Conservation (phyloP, 2,113 vertebrate species). For the Herpetotheres cachinnans region DNA sequence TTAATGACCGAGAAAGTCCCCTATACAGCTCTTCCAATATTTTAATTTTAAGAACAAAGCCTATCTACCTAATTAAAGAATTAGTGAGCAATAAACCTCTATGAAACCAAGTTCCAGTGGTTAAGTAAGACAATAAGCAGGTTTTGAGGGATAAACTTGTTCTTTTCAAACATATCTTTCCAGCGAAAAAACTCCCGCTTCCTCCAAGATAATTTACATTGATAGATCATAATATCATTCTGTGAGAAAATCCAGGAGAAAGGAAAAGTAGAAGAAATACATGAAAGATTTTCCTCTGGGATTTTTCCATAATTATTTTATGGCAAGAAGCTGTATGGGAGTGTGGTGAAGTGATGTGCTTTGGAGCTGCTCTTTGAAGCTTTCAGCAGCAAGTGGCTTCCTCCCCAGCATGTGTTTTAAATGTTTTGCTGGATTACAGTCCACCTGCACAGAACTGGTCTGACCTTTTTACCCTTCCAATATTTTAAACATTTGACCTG, state of each 20-base stretch:
- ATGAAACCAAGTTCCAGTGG: neutral
- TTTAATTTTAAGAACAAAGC: neutral
- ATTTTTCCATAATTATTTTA: constrained; percentile 39
- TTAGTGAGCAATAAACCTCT: neutral
- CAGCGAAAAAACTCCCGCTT: neutral
- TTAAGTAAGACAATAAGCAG: neutral
- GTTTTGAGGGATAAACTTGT: neutral
- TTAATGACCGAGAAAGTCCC: neutral
- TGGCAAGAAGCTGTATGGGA: neutral
- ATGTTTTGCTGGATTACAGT: constrained; percentile 41
- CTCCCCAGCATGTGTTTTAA: constrained; percentile 48
- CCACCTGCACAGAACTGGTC: constrained; percentile 44
- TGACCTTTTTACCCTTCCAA: constrained; percentile 51
- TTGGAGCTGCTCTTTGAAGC: constrained; percentile 24
- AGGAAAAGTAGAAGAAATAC: neutral
- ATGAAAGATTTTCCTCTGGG: constrained; percentile 21
- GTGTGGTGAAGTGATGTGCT: neutral
- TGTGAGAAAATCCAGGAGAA: neutral
- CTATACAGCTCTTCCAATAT: neutral
- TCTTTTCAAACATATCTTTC: neutral
- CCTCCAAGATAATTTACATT: neutral
- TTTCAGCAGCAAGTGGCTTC: constrained; percentile 39
- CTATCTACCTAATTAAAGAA: neutral
- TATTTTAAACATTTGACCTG: constrained; percentile 58
- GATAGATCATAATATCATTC: neutral